These are phyloP conservation scores for Eledona agricola DNA, from an alignment of 2,888 invertebrate species.

Conservation along the genomic window DNA sequence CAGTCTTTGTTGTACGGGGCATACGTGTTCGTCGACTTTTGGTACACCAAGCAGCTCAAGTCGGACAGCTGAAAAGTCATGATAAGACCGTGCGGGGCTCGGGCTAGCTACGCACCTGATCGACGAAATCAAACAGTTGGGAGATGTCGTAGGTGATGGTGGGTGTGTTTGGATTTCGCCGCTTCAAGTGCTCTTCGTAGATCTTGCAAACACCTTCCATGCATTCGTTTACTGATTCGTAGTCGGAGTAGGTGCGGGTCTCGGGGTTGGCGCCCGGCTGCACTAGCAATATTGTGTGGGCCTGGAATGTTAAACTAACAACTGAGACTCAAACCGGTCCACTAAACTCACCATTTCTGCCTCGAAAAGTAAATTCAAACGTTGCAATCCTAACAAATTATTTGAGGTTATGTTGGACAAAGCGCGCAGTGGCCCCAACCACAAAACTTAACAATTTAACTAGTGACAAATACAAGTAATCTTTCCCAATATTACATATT, in stretches of 20 bases:
- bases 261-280: slow-evolving; percentile 94
- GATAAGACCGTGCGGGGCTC: no score
- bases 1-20: slow-evolving; percentile 99
- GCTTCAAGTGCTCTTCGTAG: slow-evolving; percentile 97
- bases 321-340: not conserved
- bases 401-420: slow-evolving; percentile 19
- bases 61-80: slow-evolving; percentile 76
- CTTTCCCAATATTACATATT: no score
- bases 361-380: slow-evolving; percentile 3
- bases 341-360: slow-evolving; percentile 14
- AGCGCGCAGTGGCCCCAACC: slow-evolving; percentile 1
- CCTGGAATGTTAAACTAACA: slow-evolving; percentile 67
- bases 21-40: slow-evolving; percentile 94
- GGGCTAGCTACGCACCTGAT: slow-evolving; percentile 75
- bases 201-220: slow-evolving; percentile 99
- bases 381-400: slow-evolving; percentile 2
- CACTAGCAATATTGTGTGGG: slow-evolving; percentile 96
- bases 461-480: no score
- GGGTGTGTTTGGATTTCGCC: slow-evolving; percentile 93
- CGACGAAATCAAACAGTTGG: slow-evolving; percentile 97
- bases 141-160: slow-evolving; percentile 98
- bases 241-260: slow-evolving; percentile 97
- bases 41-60: slow-evolving; percentile 94
- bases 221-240: slow-evolving; percentile 97
- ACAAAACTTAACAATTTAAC: slow-evolving; percentile 5